Percentiles rank a stretch among this genome's conserved stretches.
These are phyloP conservation scores for Gambelia wislizenii DNA, from an alignment of 2,797 vertebrate genomes.

Conservation along the genomic window DNA sequence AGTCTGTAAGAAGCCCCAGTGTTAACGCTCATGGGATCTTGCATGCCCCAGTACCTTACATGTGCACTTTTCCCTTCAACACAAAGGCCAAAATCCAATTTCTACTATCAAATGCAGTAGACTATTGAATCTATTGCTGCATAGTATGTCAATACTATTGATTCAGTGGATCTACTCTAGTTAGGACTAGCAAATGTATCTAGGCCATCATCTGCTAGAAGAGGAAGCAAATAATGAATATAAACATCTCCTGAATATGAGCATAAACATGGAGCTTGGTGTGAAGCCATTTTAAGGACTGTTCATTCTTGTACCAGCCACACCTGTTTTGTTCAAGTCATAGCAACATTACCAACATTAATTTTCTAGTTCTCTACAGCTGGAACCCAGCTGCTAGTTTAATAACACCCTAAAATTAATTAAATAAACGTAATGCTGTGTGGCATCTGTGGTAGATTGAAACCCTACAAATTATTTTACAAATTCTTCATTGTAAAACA, in stretches of 20 bases:
- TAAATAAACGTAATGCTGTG: not conserved
- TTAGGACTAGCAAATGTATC: no score
- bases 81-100: no score
- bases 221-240: not conserved
- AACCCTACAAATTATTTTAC: not conserved
- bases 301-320: no score
- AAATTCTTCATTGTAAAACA: not conserved
- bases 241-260: not conserved
- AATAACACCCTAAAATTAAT: not conserved
- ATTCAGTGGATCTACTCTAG: no score
- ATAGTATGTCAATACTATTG: no score
- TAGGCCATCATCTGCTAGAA: not conserved
- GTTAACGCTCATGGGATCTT: not conserved
- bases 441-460: not conserved
- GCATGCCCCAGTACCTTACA: not conserved
- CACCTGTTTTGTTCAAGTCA: no score
- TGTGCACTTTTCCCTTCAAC: not conserved
- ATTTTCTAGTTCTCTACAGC: not conserved
- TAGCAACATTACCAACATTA: no score
- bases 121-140: no score
- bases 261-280: not conserved
- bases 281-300: no score
- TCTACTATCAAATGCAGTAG: no score
- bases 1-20: not conserved
- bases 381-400: not conserved